Base-by-base conservation (phyloP, 2,888 invertebrate species). In the Trissolcus brochymenae region DNA sequence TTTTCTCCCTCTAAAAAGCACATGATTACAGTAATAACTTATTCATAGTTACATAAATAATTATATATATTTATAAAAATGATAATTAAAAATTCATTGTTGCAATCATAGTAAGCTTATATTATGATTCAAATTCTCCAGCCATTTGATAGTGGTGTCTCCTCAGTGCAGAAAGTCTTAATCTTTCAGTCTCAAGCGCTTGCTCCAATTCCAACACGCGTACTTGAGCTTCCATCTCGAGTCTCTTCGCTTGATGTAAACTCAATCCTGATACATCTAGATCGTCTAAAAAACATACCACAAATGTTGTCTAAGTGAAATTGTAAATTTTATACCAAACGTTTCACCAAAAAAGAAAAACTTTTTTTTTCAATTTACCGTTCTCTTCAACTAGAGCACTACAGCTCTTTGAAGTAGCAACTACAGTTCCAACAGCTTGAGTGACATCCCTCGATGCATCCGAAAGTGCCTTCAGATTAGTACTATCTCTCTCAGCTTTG, bases 191-290 rank as follows among this genome's bases (percentile, higher is more conserved):
- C 87, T 96, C 96, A 79, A 99, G 90, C 66, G 95, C 94, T 79
- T 94, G 95, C 89, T 99, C 98, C 81, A 98, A 91, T 90, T 98
- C 97, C 80, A 99, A 91, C 73, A 98, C 95, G 84, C 95, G 93
- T 51, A 98, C 97, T 90, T 98, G 98, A 81, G 97, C 94, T 90
- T 99, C 98, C 96, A 99, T 98, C 91, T 99, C 99, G 83, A 96
- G 91, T 43, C 96, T 93, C 87, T 99, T 98, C 1, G 98, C 96
- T 88, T 98, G 97, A 88, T 98, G 98, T 79, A 98, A 91, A 50
- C 96, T 94, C 79, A 99, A 90, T 81, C 95, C 94, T 1, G 95
- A 93, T 84, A 98, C 94, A 90, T 99, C 98, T 82, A 98, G 91
- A 65, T 97, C 95, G 85, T 96, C 97, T 94, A 91, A 66, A 88